A percentile compares a stretch with the other conserved stretches of the same genome.
Conservation (phyloP, 2,797 vertebrate genomes). For the Acipenser ruthenus region DNA sequence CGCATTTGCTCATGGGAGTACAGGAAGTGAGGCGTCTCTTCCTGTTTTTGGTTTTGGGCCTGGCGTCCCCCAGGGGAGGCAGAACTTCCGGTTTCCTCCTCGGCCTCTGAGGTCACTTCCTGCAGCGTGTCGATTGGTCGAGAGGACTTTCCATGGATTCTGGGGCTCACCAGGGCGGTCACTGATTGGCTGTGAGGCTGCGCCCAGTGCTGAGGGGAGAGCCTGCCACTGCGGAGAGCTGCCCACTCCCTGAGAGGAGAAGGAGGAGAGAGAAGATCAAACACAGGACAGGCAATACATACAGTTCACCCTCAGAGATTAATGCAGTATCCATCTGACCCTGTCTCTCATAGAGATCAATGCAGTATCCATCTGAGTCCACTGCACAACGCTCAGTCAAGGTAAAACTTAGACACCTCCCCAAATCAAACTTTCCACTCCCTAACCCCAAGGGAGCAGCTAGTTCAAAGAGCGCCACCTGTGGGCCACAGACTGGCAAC, state of each 20-base stretch:
- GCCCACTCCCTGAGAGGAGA: slow-evolving; percentile 53
- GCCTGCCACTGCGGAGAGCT: slow-evolving; percentile 35
- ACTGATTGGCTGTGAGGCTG: slow-evolving; percentile 59
- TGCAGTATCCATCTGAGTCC: too few relatives aligned
- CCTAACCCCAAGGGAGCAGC: too few relatives aligned
- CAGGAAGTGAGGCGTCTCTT: slow-evolving; percentile 56
- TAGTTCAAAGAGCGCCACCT: too few relatives aligned
- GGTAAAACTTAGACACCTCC: too few relatives aligned
- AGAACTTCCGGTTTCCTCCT: slow-evolving; percentile 45
- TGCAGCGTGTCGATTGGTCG: slow-evolving; percentile 68
- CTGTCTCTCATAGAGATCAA: too few relatives aligned
- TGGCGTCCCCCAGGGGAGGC: slow-evolving; percentile 26
- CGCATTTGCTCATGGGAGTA: slow-evolving; percentile 39
- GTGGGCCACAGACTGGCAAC: too few relatives aligned
- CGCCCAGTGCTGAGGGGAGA: slow-evolving; percentile 59
- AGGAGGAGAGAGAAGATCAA: neutral
- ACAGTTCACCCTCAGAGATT: too few relatives aligned
- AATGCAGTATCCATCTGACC: too few relatives aligned
- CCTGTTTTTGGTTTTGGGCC: slow-evolving; percentile 42
- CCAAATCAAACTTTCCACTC: too few relatives aligned
- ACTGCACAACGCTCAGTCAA: too few relatives aligned
- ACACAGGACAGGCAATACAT: neutral
- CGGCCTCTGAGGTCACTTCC: slow-evolving; percentile 65
- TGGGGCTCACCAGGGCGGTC: slow-evolving; percentile 63
- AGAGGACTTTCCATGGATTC: slow-evolving; percentile 58